Conservation (phyloP, 1,140 invertebrate genomes). For the Episyrphus balteatus region DNA sequence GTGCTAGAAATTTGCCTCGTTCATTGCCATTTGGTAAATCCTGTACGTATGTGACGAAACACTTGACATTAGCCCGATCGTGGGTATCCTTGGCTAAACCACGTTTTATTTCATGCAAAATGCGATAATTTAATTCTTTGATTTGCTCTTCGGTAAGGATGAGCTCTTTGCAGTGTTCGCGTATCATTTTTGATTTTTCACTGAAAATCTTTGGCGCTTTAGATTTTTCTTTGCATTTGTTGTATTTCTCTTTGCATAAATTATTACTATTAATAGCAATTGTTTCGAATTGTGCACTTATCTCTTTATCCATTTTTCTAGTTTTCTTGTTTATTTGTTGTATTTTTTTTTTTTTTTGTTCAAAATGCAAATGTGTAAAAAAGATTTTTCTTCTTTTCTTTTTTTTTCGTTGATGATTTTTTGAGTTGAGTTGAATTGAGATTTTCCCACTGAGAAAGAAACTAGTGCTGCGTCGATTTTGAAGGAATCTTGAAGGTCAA, state of each 20-base stretch:
- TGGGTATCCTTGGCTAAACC: conserved; percentile 76
- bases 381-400: conserved; percentile 1
- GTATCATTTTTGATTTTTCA: conserved; percentile 49
- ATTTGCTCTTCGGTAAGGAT: conserved; percentile 72
- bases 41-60: conserved; percentile 91
- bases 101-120: conserved; percentile 66
- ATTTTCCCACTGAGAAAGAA: too few species aligned
- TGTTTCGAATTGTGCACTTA: too few species aligned
- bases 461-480: conserved; percentile 11
- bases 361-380: too few species aligned
- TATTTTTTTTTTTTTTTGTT: too few species aligned
- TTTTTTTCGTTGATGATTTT: background rate
- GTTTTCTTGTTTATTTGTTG: too few species aligned
- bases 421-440: conserved; percentile 13
- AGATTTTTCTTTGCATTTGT: too few species aligned
- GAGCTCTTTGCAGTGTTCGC: conserved; percentile 76
- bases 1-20: conserved; percentile 88
- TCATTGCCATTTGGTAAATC: conserved; percentile 95
- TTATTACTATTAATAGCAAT: too few species aligned
- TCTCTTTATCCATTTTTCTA: too few species aligned
- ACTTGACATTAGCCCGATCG: conserved; percentile 68
- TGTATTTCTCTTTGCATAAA: too few species aligned
- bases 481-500: conserved; percentile 38
- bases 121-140: conserved; percentile 60
- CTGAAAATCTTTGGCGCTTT: conserved; percentile 2